phyloP scores from a whole-genome alignment of 2,113 vertebrate genomes.

The Crypturellus undulatus region DNA sequence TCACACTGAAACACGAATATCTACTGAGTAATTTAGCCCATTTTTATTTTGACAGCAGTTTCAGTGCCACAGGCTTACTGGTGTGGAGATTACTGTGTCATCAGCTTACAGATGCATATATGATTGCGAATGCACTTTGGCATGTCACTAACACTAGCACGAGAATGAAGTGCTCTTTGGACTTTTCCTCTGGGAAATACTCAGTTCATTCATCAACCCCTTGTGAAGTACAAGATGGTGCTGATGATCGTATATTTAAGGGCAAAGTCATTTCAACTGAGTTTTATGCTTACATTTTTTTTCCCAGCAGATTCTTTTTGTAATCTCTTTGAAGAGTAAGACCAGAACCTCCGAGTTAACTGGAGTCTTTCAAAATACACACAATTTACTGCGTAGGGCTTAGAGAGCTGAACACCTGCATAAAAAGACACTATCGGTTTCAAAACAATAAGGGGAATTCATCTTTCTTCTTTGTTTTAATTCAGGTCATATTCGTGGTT shows the following conservation, averaged over 20 bases:
- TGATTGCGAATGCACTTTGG: not conserved
- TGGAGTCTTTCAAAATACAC: not conserved
- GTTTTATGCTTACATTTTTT: not conserved
- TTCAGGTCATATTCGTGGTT: not conserved
- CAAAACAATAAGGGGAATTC: not conserved
- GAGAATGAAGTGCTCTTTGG: not conserved
- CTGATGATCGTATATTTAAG: not conserved
- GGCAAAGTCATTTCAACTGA: not conserved
- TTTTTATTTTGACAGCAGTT: not conserved
- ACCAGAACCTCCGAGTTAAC: not conserved
- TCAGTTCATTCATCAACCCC: not conserved
- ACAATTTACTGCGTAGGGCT: not conserved
- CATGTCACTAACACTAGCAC: not conserved
- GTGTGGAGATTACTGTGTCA: not conserved
- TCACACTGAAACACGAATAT: not conserved
- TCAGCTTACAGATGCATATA: not conserved
- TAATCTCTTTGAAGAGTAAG: not conserved
- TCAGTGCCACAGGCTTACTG: not conserved
- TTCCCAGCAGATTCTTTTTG: not conserved
- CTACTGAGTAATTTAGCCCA: not conserved
- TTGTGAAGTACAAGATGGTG: not conserved
- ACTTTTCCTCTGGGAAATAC: not conserved
- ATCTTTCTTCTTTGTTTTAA: not conserved
- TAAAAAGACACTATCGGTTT: not conserved
- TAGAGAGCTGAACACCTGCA: not conserved